These are phyloP conservation scores for Schizopygopsis pylzovi DNA, from an alignment of 2,797 vertebrate species.

Conservation along the genomic window DNA sequence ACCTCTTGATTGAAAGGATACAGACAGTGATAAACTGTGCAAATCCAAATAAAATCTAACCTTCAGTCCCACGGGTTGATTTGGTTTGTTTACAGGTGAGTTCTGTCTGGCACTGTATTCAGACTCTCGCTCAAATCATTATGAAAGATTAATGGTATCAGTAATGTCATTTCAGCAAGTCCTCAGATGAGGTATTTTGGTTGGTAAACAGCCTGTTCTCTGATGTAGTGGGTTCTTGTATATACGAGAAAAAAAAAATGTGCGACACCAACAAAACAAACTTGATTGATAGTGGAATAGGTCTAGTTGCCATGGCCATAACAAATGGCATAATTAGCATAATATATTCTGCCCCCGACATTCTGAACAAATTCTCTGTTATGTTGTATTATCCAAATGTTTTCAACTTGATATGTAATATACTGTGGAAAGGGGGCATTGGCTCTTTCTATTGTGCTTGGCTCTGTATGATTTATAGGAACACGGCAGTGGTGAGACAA, in stretches of 20 bases:
- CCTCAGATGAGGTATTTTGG: background rate
- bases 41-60: background rate
- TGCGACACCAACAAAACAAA: constrained; percentile 30
- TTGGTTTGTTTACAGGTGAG: constrained; percentile 14
- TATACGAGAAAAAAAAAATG: no score
- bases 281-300: constrained; percentile 23
- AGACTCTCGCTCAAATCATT: constrained; percentile 34
- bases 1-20: background rate
- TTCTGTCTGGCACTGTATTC: constrained; percentile 17
- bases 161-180: constrained; percentile 23
- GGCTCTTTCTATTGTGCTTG: constrained; percentile 1
- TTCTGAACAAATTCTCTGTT: constrained; percentile 19
- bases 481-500: background rate
- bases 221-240: constrained; percentile 28
- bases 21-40: background rate
- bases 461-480: constrained; percentile 38
- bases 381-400: constrained; percentile 16
- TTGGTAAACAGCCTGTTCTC: constrained; percentile 32
- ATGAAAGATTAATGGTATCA: constrained; percentile 51
- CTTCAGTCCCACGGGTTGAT: background rate
- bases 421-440: constrained; percentile 3
- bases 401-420: constrained; percentile 25
- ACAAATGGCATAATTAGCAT: constrained; percentile 22
- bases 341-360: background rate
- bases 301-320: constrained; percentile 7